These are phyloP conservation scores for Triplophysa yarkandensis DNA, from an alignment of 2,797 vertebrate species.

Conservation along the genomic window DNA sequence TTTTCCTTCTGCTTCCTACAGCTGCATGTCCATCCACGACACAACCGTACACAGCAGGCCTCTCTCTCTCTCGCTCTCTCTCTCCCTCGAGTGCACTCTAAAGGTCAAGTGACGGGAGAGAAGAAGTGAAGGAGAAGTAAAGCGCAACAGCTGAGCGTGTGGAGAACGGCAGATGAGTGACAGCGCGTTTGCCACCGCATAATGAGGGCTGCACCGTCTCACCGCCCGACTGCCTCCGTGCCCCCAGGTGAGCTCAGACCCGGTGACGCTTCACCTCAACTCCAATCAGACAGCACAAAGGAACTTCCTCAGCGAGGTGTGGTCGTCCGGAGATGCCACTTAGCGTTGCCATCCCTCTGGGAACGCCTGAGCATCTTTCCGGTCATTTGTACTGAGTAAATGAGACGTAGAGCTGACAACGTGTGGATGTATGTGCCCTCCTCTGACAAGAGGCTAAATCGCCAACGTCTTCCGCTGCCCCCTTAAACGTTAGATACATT, in stretches of 20 bases:
- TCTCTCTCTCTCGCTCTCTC: conserved; percentile 56
- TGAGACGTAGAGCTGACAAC: conserved; percentile 49
- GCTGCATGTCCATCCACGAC: conserved; percentile 14
- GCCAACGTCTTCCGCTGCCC: conserved; percentile 20
- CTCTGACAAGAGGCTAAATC: conserved; percentile 49
- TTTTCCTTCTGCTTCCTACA: conserved; percentile 26
- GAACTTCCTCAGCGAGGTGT: conserved; percentile 38
- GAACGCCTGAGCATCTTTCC: conserved; percentile 41
- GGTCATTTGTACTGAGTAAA: conserved; percentile 38
- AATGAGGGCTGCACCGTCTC: conserved; percentile 68
- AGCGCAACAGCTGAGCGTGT: conserved; percentile 67
- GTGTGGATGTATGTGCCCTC: conserved; percentile 44
- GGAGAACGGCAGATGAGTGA: conserved; percentile 68
- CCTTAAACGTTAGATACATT: conserved; percentile 34
- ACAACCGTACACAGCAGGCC: not conserved
- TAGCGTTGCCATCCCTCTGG: conserved; percentile 49
- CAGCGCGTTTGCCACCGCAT: conserved; percentile 72
- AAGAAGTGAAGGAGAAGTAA: conserved; percentile 75
- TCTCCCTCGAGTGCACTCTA: conserved; percentile 63
- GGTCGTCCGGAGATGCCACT: conserved; percentile 46
- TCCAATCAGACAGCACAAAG: conserved; percentile 28
- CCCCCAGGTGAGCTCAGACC: conserved; percentile 52
- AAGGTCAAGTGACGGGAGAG: conserved; percentile 68
- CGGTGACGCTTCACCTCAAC: conserved; percentile 45
- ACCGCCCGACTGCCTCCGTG: conserved; percentile 62